Evolutionary conservation across 2,888 invertebrate species (phyloP), one percentile per base, ranked within the genome.

Genomic region (Deilephila elpenor): DNA sequence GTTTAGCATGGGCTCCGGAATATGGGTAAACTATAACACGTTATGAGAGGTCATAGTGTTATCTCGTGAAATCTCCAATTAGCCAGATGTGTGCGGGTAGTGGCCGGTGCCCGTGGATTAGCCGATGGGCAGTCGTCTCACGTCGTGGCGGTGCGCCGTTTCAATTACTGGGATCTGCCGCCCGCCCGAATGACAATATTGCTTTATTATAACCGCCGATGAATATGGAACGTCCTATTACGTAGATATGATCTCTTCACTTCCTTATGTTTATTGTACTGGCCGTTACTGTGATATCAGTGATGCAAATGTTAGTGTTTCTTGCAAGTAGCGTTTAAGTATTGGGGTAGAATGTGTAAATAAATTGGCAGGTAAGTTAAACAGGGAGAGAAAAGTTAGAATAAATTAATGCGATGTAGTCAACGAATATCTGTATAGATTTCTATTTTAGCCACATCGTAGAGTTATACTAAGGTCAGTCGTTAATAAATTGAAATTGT

Each of bases 11-110:
- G 44, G 44, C 4, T 14, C 44, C 44, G 44, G 11, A 44, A 44
- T 44, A 44, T 44, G 44, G 44, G 44, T 14, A 3, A 44, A 44
- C 11, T 44, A 56, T 17, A 17, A n/a, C 83, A 85, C 86, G 85
- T 84, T 86, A 89, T 89, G 91, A 92, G 91, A 87, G 89, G 89
- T 86, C 86, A 88, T 88, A 88, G 92, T 91, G 93, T 89, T 93
- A 94, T 93, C 93, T 93, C 89, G 93, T 88, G 90, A 93, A 93
- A 94, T 92, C 92, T 93, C 90, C 89, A 92, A 93, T 93, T 92
- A 92, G 87, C 86, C 83, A 85, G 82, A 83, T 84, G 83, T 82
- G 83, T 88, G 86, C 77, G 85, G 84, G 81, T 80, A 78, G 82
- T 79, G 80, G 84, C 82, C 74, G 81, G 82, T 77, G 79, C 81